phyloP scores from a whole-genome alignment of 1,140 invertebrate species.

The Vollenhovia emeryi region DNA sequence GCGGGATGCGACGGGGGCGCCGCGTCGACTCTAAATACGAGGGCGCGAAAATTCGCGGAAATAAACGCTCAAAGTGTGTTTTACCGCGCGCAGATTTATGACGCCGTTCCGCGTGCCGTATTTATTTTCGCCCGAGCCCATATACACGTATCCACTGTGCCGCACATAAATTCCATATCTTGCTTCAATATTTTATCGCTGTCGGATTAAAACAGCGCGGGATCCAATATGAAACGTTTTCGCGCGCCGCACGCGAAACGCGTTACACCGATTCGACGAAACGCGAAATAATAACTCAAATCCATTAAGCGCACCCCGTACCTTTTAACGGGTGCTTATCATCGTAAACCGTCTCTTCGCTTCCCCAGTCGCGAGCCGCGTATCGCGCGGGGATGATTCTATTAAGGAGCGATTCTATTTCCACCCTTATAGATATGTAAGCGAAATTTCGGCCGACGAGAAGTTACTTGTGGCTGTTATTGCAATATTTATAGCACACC shows the following conservation, averaged over 20 bases:
- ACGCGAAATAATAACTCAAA: constrained; percentile 52
- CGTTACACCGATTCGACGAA: constrained; percentile 11
- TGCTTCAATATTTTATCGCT: constrained; percentile 61
- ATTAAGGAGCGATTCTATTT: too few species aligned
- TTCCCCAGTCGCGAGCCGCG: background rate
- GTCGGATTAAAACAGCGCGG: constrained; percentile 52
- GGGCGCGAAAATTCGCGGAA: constrained; percentile 36
- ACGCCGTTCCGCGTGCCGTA: constrained; percentile 35
- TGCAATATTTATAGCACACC: too few species aligned
- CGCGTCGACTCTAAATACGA: constrained; percentile 8
- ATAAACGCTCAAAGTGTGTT: constrained; percentile 54
- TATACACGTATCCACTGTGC: constrained; percentile 52
- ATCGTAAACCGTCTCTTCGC: background rate
- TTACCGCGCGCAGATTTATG: constrained; percentile 47
- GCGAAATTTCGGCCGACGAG: too few species aligned
- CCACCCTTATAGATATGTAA: too few species aligned
- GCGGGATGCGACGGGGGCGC: constrained; percentile 14
- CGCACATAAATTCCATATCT: constrained; percentile 56
- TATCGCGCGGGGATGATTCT: background rate
- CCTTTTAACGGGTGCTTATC: background rate
- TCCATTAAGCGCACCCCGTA: constrained; percentile 14
- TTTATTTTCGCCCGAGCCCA: constrained; percentile 35
- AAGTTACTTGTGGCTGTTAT: too few species aligned
- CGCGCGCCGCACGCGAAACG: background rate
- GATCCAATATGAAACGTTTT: constrained; percentile 53